Conservation (phyloP, 2,888 invertebrate species). For the Leucoptera coffeella region DNA sequence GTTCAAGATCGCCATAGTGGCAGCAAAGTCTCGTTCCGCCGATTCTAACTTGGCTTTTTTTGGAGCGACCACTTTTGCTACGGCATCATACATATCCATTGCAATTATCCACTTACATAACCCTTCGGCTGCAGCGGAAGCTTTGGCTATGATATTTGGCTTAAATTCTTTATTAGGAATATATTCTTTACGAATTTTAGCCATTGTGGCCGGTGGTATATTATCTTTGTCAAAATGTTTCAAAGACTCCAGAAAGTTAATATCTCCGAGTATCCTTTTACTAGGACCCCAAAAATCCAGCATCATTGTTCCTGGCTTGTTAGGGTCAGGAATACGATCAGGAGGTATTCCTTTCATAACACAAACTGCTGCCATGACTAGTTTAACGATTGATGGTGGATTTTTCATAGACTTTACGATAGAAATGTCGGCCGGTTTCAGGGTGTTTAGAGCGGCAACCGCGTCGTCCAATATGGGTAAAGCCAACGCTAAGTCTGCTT, state of each 20-base stretch:
- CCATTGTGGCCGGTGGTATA: slow-evolving; percentile 66
- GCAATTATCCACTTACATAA: slow-evolving; percentile 87
- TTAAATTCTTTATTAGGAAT: slow-evolving; percentile 72
- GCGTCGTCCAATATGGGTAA: slow-evolving; percentile 76
- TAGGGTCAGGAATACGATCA: slow-evolving; percentile 68
- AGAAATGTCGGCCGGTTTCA: slow-evolving; percentile 80
- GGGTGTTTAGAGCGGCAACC: slow-evolving; percentile 70
- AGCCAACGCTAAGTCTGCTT: slow-evolving; percentile 85
- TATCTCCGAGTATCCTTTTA: slow-evolving; percentile 73
- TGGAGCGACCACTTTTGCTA: slow-evolving; percentile 77
- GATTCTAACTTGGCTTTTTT: slow-evolving; percentile 75
- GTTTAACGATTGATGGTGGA: slow-evolving; percentile 74
- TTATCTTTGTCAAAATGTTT: slow-evolving; percentile 82
- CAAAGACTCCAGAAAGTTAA: slow-evolving; percentile 68
- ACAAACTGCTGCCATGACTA: slow-evolving; percentile 88
- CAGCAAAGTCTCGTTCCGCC: slow-evolving; percentile 75
- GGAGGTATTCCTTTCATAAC: slow-evolving; percentile 77
- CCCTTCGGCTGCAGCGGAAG: slow-evolving; percentile 92
- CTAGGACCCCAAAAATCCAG: slow-evolving; percentile 84
- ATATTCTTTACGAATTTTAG: slow-evolving; percentile 69
- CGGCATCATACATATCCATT: slow-evolving; percentile 82
- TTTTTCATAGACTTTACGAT: slow-evolving; percentile 86
- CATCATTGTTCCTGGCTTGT: slow-evolving; percentile 59
- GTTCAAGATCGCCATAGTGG: slow-evolving; percentile 78
- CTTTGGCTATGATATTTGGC: slow-evolving; percentile 75